A percentile compares a stretch with the other conserved stretches of the same genome.
Conservation (phyloP, 1,140 invertebrate genomes). For the Trichonephila inaurata region DNA sequence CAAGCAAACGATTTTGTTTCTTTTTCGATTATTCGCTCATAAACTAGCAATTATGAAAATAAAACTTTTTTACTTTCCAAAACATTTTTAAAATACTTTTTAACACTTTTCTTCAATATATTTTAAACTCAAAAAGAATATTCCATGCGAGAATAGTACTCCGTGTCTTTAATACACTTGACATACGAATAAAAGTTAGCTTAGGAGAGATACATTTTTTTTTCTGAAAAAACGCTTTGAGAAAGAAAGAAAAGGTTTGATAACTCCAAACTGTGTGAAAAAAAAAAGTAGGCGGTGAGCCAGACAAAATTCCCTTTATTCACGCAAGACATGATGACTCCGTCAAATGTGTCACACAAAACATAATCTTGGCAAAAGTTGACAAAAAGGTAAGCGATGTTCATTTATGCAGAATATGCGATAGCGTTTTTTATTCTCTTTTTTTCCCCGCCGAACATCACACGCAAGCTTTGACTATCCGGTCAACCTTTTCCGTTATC, state of each 20-base stretch:
- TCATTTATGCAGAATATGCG: slow-evolving; percentile 9
- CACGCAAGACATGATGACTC: neutral
- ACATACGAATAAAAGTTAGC: neutral
- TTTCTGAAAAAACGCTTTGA: neutral
- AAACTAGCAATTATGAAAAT: too few relatives aligned
- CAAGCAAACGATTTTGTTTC: too few relatives aligned
- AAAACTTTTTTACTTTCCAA: too few relatives aligned
- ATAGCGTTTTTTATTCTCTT: neutral
- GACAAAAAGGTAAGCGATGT: neutral
- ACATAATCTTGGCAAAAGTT: neutral
- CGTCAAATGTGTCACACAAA: neutral
- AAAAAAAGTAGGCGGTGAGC: neutral
- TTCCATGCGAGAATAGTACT: too few relatives aligned
- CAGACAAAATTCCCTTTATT: neutral
- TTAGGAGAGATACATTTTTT: neutral
- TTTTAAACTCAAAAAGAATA: neutral
- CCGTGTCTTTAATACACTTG: neutral
- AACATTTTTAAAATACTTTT: too few relatives aligned
- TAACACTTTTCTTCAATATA: too few relatives aligned
- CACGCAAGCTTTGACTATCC: neutral
- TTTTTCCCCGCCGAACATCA: neutral
- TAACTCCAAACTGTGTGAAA: neutral
- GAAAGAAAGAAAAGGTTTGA: neutral
- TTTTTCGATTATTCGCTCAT: too few relatives aligned
- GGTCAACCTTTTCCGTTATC: neutral